Evolutionary conservation across 2,113 vertebrate genomes (phyloP).

Genomic region (Holacanthus passer): DNA sequence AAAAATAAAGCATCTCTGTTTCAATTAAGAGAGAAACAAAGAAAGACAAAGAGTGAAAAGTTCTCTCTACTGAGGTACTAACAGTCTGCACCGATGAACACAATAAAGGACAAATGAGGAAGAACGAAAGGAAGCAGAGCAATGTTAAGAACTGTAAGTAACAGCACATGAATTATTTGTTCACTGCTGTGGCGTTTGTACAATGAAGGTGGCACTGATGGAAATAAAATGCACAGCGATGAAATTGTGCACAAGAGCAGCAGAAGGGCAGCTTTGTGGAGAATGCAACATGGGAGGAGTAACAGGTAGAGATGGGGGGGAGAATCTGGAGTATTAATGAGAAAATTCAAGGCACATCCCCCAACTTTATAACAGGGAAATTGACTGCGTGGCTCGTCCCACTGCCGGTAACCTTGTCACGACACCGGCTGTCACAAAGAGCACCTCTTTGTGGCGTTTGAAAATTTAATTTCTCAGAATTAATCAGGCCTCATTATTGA

Average conservation of each 20-base stretch:
- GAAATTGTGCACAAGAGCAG: constrained; percentile 31
- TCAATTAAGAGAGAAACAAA: constrained; percentile 9
- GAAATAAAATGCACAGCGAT: constrained; percentile 47
- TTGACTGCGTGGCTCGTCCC: constrained; percentile 22
- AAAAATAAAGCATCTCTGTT: not conserved
- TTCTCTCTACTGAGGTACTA: not conserved
- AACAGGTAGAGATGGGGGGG: constrained; percentile 21
- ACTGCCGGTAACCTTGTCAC: constrained; percentile 42
- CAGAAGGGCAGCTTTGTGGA: constrained; percentile 37
- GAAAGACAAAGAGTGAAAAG: not conserved
- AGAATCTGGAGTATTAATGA: constrained; percentile 45
- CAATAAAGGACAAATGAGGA: not conserved
- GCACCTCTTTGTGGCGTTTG: constrained; percentile 32
- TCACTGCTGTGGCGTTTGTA: constrained; percentile 27
- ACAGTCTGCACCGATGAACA: constrained; percentile 6
- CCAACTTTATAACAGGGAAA: constrained; percentile 55
- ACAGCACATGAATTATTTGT: not conserved
- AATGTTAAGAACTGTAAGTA: constrained; percentile 16
- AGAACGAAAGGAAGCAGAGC: not conserved
- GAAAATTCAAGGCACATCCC: constrained; percentile 41
- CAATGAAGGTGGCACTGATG: constrained; percentile 1
- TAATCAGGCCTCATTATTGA: constrained; percentile 67
- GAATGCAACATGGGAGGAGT: constrained; percentile 27
- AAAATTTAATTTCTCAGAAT: constrained; percentile 67
- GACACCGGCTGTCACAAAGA: constrained; percentile 27